These are phyloP conservation scores for Gavialis gangeticus DNA, from an alignment of 2,113 vertebrate genomes.

Conservation along the genomic window DNA sequence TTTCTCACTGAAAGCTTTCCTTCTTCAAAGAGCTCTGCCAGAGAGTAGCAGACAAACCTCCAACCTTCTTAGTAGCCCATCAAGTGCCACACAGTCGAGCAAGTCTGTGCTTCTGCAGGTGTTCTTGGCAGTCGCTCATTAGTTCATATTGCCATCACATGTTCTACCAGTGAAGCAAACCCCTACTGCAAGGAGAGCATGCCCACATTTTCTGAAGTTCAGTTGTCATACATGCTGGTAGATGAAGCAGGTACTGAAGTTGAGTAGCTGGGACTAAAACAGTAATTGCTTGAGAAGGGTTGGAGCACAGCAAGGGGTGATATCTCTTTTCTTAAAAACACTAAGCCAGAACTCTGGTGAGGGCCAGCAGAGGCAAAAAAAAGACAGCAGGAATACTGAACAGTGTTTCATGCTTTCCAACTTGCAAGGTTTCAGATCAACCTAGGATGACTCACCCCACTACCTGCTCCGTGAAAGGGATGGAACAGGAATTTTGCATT, in stretches of 20 bases:
- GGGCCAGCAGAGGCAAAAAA: not conserved
- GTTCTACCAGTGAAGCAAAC: not conserved
- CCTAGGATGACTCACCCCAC: not conserved
- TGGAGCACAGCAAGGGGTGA: not conserved
- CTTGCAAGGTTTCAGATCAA: not conserved
- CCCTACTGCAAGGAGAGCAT: not conserved
- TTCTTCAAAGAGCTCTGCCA: too few species aligned
- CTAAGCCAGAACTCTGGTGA: not conserved
- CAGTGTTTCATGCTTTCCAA: not conserved
- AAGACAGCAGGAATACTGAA: not conserved
- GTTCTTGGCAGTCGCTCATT: not conserved
- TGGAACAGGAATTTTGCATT: not conserved
- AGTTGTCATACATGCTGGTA: not conserved
- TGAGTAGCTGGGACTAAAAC: not conserved
- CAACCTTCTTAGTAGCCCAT: not conserved
- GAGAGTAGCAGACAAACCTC: too few species aligned
- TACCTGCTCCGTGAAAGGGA: not conserved
- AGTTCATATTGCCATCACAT: not conserved
- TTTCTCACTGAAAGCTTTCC: too few species aligned
- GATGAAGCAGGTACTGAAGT: not conserved
- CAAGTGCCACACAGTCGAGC: fast-evolving
- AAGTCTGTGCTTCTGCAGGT: not conserved
- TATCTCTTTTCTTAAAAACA: not conserved
- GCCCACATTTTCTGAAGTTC: not conserved
- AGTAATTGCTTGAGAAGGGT: not conserved